Evolutionary conservation across 2,797 vertebrate species (phyloP).

Genomic region (Lerista edwardsae): DNA sequence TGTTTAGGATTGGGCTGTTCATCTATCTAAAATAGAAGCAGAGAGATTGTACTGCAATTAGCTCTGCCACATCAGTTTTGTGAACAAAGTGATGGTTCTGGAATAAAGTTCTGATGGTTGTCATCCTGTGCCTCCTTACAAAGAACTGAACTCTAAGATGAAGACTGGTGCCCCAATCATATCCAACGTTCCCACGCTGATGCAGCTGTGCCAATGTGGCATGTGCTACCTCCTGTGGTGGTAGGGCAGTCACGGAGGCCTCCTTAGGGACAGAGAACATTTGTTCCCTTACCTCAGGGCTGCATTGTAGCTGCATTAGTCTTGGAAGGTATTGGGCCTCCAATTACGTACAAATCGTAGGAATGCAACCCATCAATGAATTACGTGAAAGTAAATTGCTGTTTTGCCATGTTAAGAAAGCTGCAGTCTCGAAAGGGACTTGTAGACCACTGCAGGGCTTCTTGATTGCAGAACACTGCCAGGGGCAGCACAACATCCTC

Average conservation of each 20-base stretch:
- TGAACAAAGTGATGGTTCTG: background rate
- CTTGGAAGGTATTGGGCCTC: too few relatives aligned
- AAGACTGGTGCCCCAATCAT: background rate
- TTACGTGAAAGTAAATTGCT: background rate
- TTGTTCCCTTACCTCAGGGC: too few relatives aligned
- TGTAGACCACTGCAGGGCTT: too few relatives aligned
- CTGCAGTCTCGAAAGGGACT: background rate
- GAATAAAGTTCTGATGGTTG: too few relatives aligned
- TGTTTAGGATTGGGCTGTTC: too few relatives aligned
- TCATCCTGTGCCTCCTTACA: background rate
- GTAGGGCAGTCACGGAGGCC: too few relatives aligned
- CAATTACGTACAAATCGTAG: too few relatives aligned
- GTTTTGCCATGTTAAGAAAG: background rate
- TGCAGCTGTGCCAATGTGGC: too few relatives aligned
- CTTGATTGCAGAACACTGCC: background rate
- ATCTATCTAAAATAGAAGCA: background rate
- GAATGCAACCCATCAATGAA: background rate
- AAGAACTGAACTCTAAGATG: constrained; percentile 1
- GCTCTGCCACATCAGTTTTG: background rate
- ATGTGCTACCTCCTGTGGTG: too few relatives aligned
- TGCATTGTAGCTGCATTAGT: too few relatives aligned
- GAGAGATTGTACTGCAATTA: background rate
- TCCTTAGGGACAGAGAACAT: too few relatives aligned
- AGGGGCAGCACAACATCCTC: background rate
- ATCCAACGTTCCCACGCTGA: too few relatives aligned